phyloP scores from a whole-genome alignment of 2,888 invertebrate species.

The Neria commutata region DNA sequence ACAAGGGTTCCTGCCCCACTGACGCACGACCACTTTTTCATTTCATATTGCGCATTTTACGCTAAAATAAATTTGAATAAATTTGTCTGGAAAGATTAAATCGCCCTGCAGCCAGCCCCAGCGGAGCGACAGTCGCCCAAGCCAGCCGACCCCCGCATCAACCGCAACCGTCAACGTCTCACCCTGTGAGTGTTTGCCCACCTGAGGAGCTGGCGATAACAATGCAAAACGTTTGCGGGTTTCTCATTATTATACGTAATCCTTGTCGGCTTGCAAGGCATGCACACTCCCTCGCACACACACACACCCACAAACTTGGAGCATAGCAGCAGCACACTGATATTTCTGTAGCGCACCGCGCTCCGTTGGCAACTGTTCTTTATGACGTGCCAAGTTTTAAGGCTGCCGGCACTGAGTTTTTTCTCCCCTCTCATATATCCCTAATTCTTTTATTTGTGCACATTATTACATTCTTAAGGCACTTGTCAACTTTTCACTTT shows the following conservation, averaged over 20 bases:
- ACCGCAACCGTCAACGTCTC: neutral
- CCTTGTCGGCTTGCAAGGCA: too few species aligned
- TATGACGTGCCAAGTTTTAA: neutral
- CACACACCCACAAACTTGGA: neutral
- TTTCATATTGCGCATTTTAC: neutral
- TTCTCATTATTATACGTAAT: constrained; percentile 17
- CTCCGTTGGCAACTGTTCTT: neutral
- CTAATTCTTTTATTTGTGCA: constrained; percentile 50
- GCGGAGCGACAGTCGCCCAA: constrained; percentile 4
- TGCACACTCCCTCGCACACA: neutral
- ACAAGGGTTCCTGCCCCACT: too few species aligned
- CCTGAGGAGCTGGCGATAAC: constrained; percentile 32
- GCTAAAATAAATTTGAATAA: constrained; percentile 50
- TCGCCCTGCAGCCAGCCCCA: constrained; percentile 42
- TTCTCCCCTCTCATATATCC: constrained; percentile 9
- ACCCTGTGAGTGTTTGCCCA: constrained; percentile 39
- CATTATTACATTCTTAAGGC: constrained; percentile 19
- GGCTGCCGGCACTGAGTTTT: neutral
- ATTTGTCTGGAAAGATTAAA: constrained; percentile 53
- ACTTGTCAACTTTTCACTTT: constrained; percentile 6
- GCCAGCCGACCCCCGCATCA: neutral
- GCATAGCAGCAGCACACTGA: neutral
- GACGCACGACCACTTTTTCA: too few species aligned
- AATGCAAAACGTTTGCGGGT: constrained; percentile 52
- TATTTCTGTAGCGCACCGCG: neutral